phyloP scores from a whole-genome alignment of 1,140 invertebrate genomes.

The Formica selysi region DNA sequence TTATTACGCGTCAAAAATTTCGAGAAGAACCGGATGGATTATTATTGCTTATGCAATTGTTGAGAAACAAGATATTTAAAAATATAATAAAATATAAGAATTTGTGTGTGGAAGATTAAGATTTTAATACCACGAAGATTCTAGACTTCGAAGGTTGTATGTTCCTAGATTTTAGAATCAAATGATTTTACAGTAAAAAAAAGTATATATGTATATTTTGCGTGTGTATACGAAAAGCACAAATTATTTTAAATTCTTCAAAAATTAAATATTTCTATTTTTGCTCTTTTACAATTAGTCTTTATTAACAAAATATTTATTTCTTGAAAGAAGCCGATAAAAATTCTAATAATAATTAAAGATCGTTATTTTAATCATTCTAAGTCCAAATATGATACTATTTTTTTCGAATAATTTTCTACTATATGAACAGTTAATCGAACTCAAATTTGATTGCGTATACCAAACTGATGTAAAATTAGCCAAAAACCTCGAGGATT shows the following conservation, averaged over 20 bases:
- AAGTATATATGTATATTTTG: no score
- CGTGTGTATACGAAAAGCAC: no score
- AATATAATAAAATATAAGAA: background rate
- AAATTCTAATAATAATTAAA: background rate
- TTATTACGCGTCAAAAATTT: background rate
- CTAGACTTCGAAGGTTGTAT: background rate
- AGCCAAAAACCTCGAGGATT: slow-evolving; percentile 54
- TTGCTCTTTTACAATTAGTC: background rate
- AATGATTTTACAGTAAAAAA: background rate
- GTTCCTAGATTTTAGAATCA: background rate
- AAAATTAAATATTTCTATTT: background rate
- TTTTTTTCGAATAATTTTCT: background rate
- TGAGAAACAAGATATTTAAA: background rate
- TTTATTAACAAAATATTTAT: no score
- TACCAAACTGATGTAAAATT: slow-evolving; percentile 11
- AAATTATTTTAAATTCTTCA: no score
- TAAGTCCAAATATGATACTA: background rate
- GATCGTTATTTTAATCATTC: background rate
- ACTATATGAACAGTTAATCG: background rate
- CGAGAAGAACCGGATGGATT: no score
- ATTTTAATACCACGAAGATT: background rate
- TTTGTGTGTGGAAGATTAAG: background rate
- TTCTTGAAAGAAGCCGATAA: background rate
- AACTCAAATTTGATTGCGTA: background rate
- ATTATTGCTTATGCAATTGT: background rate